These are phyloP conservation scores for Palythoa heliodiscus DNA, from an alignment of 92 coral and sea anemone genomes.

Conservation along the genomic window DNA sequence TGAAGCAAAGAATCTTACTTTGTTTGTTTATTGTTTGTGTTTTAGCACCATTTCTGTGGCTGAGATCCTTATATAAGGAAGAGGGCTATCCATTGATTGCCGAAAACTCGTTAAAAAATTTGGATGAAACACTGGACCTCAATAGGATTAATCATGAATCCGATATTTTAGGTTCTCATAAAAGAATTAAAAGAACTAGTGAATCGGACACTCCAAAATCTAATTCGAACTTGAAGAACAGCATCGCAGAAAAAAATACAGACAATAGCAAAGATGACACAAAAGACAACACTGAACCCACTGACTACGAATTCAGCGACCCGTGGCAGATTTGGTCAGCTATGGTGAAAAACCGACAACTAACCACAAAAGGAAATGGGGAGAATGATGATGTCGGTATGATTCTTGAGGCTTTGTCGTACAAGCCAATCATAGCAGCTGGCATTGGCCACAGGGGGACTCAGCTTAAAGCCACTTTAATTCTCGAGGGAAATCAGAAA, in stretches of 20 bases:
- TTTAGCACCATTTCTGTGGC: constrained; percentile 75
- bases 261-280: constrained; percentile 13
- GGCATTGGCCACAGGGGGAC: constrained; percentile 86
- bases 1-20: constrained; percentile 78
- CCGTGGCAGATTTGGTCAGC: constrained; percentile 92
- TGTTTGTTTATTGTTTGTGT: constrained; percentile 56
- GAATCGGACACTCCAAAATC: not conserved
- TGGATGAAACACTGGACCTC: constrained; percentile 60
- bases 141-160: constrained; percentile 76
- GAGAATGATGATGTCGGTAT: constrained; percentile 64
- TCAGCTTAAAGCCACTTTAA: constrained; percentile 84
- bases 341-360: constrained; percentile 78
- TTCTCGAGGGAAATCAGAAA: constrained; percentile 90
- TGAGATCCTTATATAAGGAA: constrained; percentile 53
- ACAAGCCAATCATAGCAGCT: constrained; percentile 78
- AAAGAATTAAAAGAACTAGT: constrained; percentile 7
- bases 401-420: constrained; percentile 83
- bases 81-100: constrained; percentile 51
- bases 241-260: constrained; percentile 23
- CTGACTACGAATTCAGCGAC: constrained; percentile 74
- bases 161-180: not conserved
- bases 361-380: constrained; percentile 58
- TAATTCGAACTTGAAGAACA: constrained; percentile 19
- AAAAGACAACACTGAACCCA: constrained; percentile 56
- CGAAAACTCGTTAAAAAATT: constrained; percentile 44